Evolutionary conservation across 1,140 invertebrate genomes (phyloP), one percentile per base, ranked within the genome.

Genomic region (Penaeus indicus): DNA sequence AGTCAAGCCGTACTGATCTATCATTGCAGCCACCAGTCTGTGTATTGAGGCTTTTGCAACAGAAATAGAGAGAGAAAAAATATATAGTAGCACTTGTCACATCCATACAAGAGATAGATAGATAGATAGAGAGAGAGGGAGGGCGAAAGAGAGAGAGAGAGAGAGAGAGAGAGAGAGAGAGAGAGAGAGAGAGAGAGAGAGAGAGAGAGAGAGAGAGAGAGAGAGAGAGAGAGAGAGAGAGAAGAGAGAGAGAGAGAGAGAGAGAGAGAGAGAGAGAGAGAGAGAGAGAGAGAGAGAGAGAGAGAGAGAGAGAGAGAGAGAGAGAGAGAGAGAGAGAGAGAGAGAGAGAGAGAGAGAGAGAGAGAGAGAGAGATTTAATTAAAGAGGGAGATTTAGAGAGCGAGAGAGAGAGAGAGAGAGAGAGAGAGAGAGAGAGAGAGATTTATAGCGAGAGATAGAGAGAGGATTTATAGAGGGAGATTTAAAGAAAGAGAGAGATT

Each of bases 151-250:
- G 27, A 78, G 75, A 22, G n/a, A 10, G 3, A 8, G n/a, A 38
- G n/a, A 21, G 22, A 8, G 10, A 42, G n/a, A 27, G 21, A 27
- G 77, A 79, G 38, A 21, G 77, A 79, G 25, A 32, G 38, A 79
- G 75, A 78, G 75, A 78, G 75, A 78, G 80, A 82, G 47, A 60
- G 47, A 82, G n/a, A 16, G 16, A 22, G 47, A 47, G 42, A 32
- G 27, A 47, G 2, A 47, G 18, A n/a, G 22, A 38, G 22, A 47
- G 78, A 80, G 38, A 47, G 21, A 47, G 16, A 47, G 38, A 21
- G 16, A 78, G 27, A 19, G 4, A 32, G 16, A 21, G 16, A 27
- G 16, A 32, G 16, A 10, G n/a, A 32, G 16, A 78, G 3, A 32
- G 19, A 54, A 84, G 63, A 84, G 10, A 42, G 1, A 25, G 22